These are phyloP conservation scores for Andrena hattorfiana DNA, from an alignment of 2,888 invertebrate species.

Conservation along the genomic window DNA sequence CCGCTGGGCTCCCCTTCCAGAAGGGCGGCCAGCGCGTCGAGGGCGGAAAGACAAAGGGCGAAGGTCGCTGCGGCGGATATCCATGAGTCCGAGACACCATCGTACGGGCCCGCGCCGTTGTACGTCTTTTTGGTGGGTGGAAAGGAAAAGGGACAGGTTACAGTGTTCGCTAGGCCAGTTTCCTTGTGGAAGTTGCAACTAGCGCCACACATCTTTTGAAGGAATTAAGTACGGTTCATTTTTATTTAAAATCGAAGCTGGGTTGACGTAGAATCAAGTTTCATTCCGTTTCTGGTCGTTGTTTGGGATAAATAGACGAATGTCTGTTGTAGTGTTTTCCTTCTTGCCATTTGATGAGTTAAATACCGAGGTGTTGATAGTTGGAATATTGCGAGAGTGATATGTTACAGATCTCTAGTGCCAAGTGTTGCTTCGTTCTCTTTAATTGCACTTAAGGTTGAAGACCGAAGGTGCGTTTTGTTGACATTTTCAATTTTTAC, in stretches of 20 bases:
- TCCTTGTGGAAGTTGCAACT: conserved; percentile 92
- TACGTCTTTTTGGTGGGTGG: conserved; percentile 92
- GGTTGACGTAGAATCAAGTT: neutral
- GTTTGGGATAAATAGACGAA: neutral
- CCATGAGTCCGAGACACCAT: conserved; percentile 76
- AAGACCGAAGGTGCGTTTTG: conserved; percentile 5
- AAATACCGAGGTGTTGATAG: neutral
- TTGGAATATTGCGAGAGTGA: neutral
- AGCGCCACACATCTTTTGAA: conserved; percentile 83
- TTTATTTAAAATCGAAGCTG: neutral
- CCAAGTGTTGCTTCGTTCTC: neutral
- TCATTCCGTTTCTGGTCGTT: neutral
- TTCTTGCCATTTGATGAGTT: neutral
- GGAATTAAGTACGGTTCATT: neutral
- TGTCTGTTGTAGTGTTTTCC: no score
- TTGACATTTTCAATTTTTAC: conserved; percentile 4
- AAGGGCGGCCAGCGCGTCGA: conserved; percentile 87
- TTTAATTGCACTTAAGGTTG: neutral
- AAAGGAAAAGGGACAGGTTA: conserved; percentile 91
- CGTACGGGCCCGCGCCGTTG: conserved; percentile 86
- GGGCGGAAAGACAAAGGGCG: conserved; percentile 85
- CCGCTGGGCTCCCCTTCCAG: conserved; percentile 85
- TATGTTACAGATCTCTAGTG: conserved; percentile 4
- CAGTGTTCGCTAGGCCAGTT: conserved; percentile 91
- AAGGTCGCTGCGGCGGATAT: conserved; percentile 81